These are phyloP conservation scores for Florisuga fusca DNA, from an alignment of 2,797 vertebrate species.

Conservation along the genomic window DNA sequence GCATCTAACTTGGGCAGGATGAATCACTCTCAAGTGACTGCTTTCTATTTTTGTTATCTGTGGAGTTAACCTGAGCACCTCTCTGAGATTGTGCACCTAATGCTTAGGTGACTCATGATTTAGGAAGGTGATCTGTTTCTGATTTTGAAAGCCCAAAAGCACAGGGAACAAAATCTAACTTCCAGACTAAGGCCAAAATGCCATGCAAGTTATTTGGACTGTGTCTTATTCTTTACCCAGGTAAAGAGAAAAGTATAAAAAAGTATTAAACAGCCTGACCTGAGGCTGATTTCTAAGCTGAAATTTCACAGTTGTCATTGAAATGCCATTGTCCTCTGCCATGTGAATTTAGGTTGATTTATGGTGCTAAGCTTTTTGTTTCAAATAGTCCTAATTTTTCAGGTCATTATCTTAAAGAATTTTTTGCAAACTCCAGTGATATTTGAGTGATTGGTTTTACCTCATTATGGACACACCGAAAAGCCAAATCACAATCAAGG, in stretches of 20 bases:
- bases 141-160: background rate
- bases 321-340: background rate
- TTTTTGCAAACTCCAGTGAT: background rate
- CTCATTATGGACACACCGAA: background rate
- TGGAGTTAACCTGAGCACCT: background rate
- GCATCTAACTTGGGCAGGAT: background rate
- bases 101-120: background rate
- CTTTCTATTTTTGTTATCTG: conserved; percentile 1
- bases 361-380: background rate
- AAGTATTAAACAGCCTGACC: background rate
- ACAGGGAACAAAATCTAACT: background rate
- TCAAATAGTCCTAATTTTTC: background rate
- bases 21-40: background rate
- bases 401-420: background rate
- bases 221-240: background rate
- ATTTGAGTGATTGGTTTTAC: background rate
- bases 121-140: background rate
- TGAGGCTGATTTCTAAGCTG: background rate
- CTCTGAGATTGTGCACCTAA: background rate
- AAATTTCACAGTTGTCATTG: background rate
- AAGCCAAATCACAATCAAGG: background rate
- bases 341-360: background rate
- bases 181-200: background rate
- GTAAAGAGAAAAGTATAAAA: background rate
- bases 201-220: background rate